Evolutionary conservation across 2,113 vertebrate species (phyloP).

Genomic region (Xenus cinereus): DNA sequence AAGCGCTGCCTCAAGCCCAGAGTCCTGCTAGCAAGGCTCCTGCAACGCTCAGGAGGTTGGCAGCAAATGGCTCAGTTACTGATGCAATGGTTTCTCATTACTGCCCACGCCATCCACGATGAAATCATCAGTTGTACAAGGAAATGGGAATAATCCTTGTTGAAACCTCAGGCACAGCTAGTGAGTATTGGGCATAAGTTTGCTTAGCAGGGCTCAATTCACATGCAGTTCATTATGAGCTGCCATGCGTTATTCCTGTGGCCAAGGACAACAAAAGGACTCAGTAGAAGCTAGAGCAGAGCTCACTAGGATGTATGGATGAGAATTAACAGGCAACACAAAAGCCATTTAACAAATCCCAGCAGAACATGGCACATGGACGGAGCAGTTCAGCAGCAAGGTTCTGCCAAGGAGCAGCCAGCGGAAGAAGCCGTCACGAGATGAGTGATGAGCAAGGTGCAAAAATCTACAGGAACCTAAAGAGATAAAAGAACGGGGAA

Average conservation of each 20-base stretch:
- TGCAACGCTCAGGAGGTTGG: not conserved
- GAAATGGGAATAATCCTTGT: constrained; percentile 13
- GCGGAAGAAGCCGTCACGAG: not conserved
- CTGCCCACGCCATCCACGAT: not conserved
- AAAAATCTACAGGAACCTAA: rapidly evolving
- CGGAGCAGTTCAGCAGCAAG: not conserved
- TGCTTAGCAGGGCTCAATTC: not conserved
- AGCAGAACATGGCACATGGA: rapidly evolving
- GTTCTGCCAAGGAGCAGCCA: not conserved
- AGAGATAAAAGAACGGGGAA: not conserved
- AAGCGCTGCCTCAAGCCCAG: not conserved
- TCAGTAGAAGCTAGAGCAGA: not conserved
- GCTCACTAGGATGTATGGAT: not conserved
- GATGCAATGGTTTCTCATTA: not conserved
- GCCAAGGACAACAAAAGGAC: constrained; percentile 49
- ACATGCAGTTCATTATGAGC: constrained; percentile 37
- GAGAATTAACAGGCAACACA: not conserved
- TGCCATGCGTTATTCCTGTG: not conserved
- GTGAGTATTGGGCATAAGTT: not conserved
- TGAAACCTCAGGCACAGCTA: not conserved
- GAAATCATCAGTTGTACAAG: not conserved
- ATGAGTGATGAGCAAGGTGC: not conserved
- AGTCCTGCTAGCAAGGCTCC: not conserved
- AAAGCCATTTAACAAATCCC: not conserved
- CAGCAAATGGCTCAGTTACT: not conserved